Percentiles rank a stretch among this genome's conserved stretches.
These are phyloP conservation scores for Cephus runcator DNA, from an alignment of 2,888 invertebrate species.

Conservation along the genomic window DNA sequence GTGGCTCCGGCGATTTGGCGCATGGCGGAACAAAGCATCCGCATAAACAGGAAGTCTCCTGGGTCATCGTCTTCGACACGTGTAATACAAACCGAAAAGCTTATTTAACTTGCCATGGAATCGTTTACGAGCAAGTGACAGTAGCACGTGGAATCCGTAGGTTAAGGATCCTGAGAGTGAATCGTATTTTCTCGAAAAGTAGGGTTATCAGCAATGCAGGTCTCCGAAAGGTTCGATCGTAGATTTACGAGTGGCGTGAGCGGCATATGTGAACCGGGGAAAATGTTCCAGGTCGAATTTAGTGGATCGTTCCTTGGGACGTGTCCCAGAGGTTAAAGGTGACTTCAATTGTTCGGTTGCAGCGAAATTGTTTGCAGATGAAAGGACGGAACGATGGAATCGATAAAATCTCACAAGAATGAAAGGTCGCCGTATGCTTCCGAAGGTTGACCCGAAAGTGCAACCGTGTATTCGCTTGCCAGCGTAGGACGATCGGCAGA, in stretches of 20 bases:
- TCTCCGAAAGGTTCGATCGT: background rate
- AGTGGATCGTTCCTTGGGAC: background rate
- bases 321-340: background rate
- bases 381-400: background rate
- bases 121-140: background rate
- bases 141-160: background rate
- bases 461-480: background rate
- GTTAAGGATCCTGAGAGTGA: background rate
- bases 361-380: background rate
- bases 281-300: background rate
- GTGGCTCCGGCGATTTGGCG: slow-evolving; percentile 23
- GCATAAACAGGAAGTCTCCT: slow-evolving; percentile 12
- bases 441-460: background rate
- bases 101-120: background rate
- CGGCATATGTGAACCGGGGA: background rate
- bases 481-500: background rate
- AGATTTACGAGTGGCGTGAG: background rate
- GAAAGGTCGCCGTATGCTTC: background rate
- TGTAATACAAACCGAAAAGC: background rate
- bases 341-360: background rate
- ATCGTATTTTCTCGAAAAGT: background rate
- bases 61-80: background rate
- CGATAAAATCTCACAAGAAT: background rate
- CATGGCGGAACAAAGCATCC: slow-evolving; percentile 32
- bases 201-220: background rate